Percentiles rank a stretch among this genome's conserved stretches.
Evolutionary conservation across 2,888 invertebrate species (phyloP).

Genomic region (Eucriotettix oculatus): DNA sequence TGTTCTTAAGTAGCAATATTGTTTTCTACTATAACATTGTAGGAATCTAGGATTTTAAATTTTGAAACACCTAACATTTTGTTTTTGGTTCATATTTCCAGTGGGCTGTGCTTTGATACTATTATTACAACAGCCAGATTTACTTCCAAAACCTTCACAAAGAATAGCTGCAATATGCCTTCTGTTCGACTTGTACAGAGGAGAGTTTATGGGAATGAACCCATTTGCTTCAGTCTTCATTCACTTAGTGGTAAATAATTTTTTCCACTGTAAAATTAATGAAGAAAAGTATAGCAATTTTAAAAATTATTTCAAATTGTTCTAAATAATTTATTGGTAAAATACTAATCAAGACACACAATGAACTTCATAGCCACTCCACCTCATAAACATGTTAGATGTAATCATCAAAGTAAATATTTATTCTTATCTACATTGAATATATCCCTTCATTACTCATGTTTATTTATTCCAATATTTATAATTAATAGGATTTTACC

Average conservation of each 20-base stretch:
- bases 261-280: background rate
- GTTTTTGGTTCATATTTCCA: constrained; percentile 18
- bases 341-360: no score
- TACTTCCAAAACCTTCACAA: constrained; percentile 49
- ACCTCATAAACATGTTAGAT: no score
- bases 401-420: no score
- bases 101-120: constrained; percentile 43
- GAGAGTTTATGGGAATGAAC: constrained; percentile 44
- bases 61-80: background rate
- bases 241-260: constrained; percentile 40
- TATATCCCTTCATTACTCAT: no score
- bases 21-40: no score
- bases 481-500: no score
- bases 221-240: constrained; percentile 57
- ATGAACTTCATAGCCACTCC: no score
- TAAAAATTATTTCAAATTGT: no score
- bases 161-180: constrained; percentile 49
- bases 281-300: no score
- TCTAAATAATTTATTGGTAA: background rate
- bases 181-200: constrained; percentile 51
- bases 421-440: no score
- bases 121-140: constrained; percentile 49
- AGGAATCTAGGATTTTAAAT: no score
- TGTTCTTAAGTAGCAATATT: background rate
- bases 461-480: no score